Conservation (phyloP, 2,113 vertebrate genomes). For the Thamnaconus septentrionalis region DNA sequence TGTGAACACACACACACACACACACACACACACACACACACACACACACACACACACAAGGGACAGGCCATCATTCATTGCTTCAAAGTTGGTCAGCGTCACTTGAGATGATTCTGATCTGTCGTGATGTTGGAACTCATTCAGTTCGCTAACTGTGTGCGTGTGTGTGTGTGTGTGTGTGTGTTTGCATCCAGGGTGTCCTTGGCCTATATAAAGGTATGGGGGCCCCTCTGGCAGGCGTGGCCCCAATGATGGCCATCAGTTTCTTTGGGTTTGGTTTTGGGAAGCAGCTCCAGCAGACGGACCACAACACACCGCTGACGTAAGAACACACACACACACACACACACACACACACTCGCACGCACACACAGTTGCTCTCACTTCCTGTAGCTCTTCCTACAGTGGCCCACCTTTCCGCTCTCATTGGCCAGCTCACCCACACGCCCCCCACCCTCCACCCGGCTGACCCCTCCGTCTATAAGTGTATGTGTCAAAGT, state of each 20-base stretch:
- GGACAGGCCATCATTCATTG: neutral
- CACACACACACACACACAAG: neutral
- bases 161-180: conserved; percentile 16
- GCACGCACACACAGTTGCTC: conserved; percentile 1
- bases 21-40: conserved; percentile 6
- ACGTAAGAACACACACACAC: conserved; percentile 54
- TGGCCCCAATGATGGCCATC: conserved; percentile 80
- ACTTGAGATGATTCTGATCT: no score
- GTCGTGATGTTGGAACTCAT: no score
- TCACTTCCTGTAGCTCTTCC: conserved; percentile 17
- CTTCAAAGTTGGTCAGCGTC: neutral
- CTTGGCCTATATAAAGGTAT: conserved; percentile 79
- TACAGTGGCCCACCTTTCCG: conserved; percentile 5
- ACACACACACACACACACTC: conserved; percentile 12
- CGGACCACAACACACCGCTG: conserved; percentile 43
- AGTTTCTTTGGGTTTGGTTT: conserved; percentile 80
- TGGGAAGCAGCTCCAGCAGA: conserved; percentile 78
- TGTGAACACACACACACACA: conserved; percentile 50
- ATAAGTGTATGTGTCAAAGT: neutral
- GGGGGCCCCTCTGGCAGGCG: conserved; percentile 74
- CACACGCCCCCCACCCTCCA: conserved; percentile 11
- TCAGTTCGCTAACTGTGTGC: neutral
- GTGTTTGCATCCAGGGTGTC: conserved; percentile 64
- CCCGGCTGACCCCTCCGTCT: neutral
- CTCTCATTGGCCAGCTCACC: conserved; percentile 21